Evolutionary conservation across 2,797 vertebrate genomes (phyloP).

Genomic region (Zonotrichia albicollis): DNA sequence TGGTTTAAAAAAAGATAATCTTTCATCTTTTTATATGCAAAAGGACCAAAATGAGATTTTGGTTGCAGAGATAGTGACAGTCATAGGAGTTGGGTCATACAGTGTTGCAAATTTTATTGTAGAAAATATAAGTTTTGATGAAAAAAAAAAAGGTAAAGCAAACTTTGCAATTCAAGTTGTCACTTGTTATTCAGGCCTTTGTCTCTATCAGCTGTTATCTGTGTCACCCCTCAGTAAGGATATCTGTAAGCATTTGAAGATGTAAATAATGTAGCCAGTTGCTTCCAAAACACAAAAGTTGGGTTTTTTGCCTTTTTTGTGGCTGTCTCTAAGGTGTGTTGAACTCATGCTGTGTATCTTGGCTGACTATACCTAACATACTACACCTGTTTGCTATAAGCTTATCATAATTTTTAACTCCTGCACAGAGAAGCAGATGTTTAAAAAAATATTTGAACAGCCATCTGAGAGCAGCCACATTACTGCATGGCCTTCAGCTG

Average conservation of each 20-base stretch:
- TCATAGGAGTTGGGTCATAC: background rate
- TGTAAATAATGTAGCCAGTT: background rate
- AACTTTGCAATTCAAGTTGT: background rate
- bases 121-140: background rate
- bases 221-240: background rate
- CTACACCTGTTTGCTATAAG: background rate
- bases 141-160: background rate
- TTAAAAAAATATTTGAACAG: background rate
- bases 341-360: background rate
- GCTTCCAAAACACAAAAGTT: background rate
- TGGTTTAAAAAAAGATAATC: background rate
- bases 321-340: background rate
- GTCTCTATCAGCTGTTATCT: background rate
- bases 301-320: background rate
- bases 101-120: background rate
- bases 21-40: background rate
- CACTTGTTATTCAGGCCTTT: background rate
- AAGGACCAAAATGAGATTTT: background rate
- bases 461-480: rapidly evolving
- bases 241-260: background rate
- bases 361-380: background rate
- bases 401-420: background rate
- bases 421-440: background rate
- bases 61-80: background rate
- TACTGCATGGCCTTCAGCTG: background rate